A percentile compares a stretch with the other conserved stretches of the same genome.
Conservation (phyloP, 2,888 invertebrate species). For the Pristionchus arcanus region DNA sequence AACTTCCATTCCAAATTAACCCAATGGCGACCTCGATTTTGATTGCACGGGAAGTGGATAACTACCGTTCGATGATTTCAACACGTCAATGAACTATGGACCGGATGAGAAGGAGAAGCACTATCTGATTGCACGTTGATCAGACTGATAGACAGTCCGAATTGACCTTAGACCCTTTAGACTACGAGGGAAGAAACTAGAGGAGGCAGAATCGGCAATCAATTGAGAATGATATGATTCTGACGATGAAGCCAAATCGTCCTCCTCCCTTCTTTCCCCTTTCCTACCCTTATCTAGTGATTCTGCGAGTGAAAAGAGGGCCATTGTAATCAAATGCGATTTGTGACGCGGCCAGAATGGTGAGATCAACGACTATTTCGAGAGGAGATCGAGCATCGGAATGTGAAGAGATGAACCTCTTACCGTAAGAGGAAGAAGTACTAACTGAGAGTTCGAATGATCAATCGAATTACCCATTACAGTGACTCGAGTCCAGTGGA, state of each 20-base stretch:
- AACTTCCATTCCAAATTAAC: background rate
- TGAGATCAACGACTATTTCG: constrained; percentile 19
- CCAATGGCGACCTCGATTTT: background rate
- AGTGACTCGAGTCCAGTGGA: constrained; percentile 13
- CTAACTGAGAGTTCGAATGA: background rate
- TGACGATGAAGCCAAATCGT: background rate
- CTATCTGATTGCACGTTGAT: background rate
- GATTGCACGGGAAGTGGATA: background rate
- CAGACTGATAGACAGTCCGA: background rate
- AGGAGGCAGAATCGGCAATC: background rate
- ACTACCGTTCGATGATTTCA: background rate
- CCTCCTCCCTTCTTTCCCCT: background rate
- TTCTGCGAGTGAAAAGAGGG: constrained; percentile 19
- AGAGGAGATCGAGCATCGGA: constrained; percentile 1
- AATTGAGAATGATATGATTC: constrained; percentile 12
- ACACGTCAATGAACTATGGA: background rate
- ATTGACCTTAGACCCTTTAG: no score
- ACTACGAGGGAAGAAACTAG: background rate
- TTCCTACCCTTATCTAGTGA: constrained; percentile 21
- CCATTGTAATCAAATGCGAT: constrained; percentile 48
- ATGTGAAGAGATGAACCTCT: background rate
- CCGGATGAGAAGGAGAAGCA: background rate
- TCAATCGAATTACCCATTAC: constrained; percentile 7
- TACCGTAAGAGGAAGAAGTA: background rate
- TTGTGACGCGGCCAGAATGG: constrained; percentile 34